Conservation (phyloP, 2,113 vertebrate species). For the Nothocercus nigrocapillus region DNA sequence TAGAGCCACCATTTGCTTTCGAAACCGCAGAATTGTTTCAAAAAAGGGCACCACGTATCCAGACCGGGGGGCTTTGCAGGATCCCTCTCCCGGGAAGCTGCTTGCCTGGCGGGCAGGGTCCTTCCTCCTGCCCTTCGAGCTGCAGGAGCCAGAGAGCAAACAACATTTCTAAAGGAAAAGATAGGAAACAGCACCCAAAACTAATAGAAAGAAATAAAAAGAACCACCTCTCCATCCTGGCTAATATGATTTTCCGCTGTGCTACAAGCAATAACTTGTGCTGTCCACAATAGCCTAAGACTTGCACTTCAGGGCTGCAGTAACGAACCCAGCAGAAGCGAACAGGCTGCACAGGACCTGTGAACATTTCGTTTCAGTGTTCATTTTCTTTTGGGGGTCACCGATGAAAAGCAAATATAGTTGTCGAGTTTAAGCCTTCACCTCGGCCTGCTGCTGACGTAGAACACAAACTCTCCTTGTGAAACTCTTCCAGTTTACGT, state of each 20-base stretch:
- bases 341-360: not conserved
- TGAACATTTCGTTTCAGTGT: not conserved
- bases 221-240: not conserved
- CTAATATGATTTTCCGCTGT: accelerated
- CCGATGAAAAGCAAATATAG: not conserved
- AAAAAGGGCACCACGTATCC: slow-evolving; percentile 40
- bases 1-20: slow-evolving; percentile 71
- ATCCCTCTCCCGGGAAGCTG: slow-evolving; percentile 35
- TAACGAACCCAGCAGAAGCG: not conserved
- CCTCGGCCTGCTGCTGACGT: not conserved
- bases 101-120: not conserved
- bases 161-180: not conserved
- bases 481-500: not conserved
- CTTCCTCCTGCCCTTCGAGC: slow-evolving; percentile 59
- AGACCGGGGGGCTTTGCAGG: slow-evolving; percentile 17
- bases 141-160: not conserved
- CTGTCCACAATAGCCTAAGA: not conserved
- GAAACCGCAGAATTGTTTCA: slow-evolving; percentile 59
- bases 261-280: not conserved
- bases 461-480: not conserved
- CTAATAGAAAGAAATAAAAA: not conserved
- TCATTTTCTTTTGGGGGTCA: not conserved
- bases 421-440: slow-evolving; percentile 20
- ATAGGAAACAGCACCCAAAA: not conserved
- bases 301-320: not conserved